phyloP scores from a whole-genome alignment of 2,113 vertebrate species.

The Oncorhynchus tshawytscha region DNA sequence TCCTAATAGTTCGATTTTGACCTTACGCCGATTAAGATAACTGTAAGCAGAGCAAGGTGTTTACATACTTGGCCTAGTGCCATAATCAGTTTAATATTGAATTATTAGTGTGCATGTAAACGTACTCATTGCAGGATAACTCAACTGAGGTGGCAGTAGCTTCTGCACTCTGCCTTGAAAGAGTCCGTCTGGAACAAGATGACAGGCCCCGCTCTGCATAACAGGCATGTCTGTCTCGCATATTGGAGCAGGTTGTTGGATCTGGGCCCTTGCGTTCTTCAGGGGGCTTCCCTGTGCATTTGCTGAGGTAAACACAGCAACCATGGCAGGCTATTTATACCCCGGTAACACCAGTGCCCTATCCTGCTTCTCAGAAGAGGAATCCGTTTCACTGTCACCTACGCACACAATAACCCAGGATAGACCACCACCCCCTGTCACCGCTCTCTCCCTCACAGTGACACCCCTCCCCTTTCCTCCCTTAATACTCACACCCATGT shows the following conservation, averaged over 20 bases:
- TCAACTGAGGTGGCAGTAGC: not conserved
- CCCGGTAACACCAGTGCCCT: constrained; percentile 3
- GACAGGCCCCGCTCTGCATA: constrained; percentile 20
- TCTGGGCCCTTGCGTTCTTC: constrained; percentile 34
- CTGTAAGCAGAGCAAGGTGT: too few relatives aligned
- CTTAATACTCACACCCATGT: constrained; percentile 13
- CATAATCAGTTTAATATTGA: too few relatives aligned
- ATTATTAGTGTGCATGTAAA: too few relatives aligned
- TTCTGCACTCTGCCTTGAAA: not conserved
- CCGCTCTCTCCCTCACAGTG: constrained; percentile 11
- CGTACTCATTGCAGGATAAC: not conserved
- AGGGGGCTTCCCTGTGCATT: constrained; percentile 57
- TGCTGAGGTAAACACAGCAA: constrained; percentile 54
- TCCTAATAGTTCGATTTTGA: too few relatives aligned
- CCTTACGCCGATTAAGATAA: too few relatives aligned
- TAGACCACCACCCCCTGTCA: constrained; percentile 4
- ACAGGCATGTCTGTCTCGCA: constrained; percentile 25
- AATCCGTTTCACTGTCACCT: constrained; percentile 52
- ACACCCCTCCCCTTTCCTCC: constrained; percentile 1
- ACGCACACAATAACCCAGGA: constrained; percentile 37
- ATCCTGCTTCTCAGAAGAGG: constrained; percentile 55
- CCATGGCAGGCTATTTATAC: constrained; percentile 52
- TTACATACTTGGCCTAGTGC: too few relatives aligned
- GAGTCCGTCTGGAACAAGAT: constrained; percentile 4
- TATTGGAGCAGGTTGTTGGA: constrained; percentile 56